A percentile compares a stretch with the other conserved stretches of the same genome.
Conservation (phyloP, 2,113 vertebrate genomes). For the Embiotoca jacksoni region DNA sequence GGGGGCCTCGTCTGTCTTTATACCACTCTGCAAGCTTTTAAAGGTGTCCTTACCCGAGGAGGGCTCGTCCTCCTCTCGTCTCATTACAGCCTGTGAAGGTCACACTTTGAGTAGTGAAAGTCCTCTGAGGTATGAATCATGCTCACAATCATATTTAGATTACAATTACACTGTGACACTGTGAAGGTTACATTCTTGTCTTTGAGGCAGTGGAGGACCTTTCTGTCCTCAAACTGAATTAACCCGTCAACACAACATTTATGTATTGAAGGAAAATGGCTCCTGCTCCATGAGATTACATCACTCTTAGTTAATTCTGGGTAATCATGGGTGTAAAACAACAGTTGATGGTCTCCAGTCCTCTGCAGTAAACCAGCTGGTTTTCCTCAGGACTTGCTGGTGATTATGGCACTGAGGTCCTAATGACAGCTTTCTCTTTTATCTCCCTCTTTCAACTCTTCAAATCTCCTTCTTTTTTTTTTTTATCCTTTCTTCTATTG, state of each 20-base stretch:
- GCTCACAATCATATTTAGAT: conserved; percentile 12
- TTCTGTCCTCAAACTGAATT: not conserved
- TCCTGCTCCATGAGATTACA: not conserved
- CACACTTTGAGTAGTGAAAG: conserved; percentile 33
- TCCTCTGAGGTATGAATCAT: conserved; percentile 6
- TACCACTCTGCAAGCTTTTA: conserved; percentile 30
- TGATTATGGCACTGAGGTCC: not conserved
- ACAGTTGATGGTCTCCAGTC: not conserved
- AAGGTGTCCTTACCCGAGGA: conserved; percentile 52
- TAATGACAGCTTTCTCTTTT: conserved; percentile 46
- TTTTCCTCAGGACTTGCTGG: not conserved
- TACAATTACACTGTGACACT: not conserved
- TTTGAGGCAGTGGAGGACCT: not conserved
- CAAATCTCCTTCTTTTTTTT: too few species aligned
- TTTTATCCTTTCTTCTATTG: not conserved
- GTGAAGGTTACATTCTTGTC: conserved; percentile 10
- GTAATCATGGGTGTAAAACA: conserved; percentile 11
- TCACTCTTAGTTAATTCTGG: conserved; percentile 9
- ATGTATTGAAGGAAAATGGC: not conserved
- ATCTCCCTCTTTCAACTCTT: not conserved
- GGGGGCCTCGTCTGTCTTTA: conserved; percentile 53
- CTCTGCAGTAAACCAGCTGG: conserved; percentile 45
- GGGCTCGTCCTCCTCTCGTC: conserved; percentile 32
- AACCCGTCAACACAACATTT: too few species aligned
- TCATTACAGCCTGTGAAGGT: conserved; percentile 60